These are phyloP conservation scores for Noctua janthe DNA, from an alignment of 2,888 invertebrate species.

Conservation along the genomic window DNA sequence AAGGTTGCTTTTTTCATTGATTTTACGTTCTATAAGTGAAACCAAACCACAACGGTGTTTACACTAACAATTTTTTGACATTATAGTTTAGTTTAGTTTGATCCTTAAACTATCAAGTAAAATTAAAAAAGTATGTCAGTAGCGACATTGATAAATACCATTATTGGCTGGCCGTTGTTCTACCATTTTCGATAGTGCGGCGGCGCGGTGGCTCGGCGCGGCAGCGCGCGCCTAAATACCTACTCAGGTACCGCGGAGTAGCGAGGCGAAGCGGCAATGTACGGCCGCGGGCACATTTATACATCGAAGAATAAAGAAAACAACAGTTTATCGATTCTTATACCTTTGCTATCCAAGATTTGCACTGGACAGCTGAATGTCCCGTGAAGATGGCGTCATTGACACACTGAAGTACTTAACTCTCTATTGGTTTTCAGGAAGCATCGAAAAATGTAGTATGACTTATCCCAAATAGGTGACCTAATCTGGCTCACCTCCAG, in stretches of 20 bases:
- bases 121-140: no score
- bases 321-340: neutral
- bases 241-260: constrained; percentile 20
- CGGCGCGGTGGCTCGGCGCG: no score
- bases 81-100: no score
- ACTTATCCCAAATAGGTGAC: neutral
- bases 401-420: neutral
- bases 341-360: neutral
- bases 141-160: no score
- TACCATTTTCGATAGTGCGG: no score
- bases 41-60: no score
- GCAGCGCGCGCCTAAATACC: constrained; percentile 19
- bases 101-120: no score
- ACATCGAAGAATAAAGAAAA: neutral
- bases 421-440: neutral
- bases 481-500: neutral
- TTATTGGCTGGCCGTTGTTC: no score
- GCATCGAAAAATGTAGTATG: neutral
- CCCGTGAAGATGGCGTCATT: neutral
- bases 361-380: neutral
- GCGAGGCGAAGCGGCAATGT: constrained; percentile 10
- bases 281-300: neutral
- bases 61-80: no score
- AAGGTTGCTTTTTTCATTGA: no score
- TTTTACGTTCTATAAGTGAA: no score